Evolutionary conservation across 2,888 invertebrate species (phyloP), one percentile per base, ranked within the genome.

Genomic region (Amblyjoppa proteus): DNA sequence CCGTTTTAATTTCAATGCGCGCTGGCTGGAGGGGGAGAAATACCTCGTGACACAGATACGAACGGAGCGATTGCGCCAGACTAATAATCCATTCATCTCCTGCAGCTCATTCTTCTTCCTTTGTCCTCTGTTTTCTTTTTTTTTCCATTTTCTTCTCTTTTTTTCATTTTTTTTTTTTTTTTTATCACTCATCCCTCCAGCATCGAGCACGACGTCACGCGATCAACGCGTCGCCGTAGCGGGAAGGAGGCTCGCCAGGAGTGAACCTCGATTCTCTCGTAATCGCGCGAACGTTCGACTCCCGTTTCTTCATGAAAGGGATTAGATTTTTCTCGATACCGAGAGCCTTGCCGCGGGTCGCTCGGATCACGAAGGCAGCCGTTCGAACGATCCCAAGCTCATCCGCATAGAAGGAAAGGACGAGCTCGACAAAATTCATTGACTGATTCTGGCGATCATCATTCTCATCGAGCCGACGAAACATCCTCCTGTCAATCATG

Each of bases 81-180:
- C 89, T 88, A 88, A 90, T 90, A 89, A 88, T 89, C 84, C 81
- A 87, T 90, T 90, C 87, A 88, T 87, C 87, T 86, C 84, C 77
- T 76, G 86, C 76, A 88, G 89, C 87, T 90, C 88, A 87, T 90
- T 88, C 83, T 86, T 85, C 86, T 79, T 80, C 51, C 82, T 79
- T 87, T 83, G 85, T 85, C 79, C 83, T 76, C 85, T n/a, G 41
- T 45, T 64, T 71, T 66, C 70, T 80, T 76, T 61, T 69, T 69
- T 61, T 9, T 9, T 38, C 38, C 38, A 38, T 38, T 38, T 38
- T 9, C 38, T 1, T 38, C 38, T 7, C 9, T 38, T 38, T 38
- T 7, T 38, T 38, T 25, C 20, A 20, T 20, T 20, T 20, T 20
- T 20, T 74, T 20, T 20, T 74, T 20, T 58, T 34, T 38, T 25